phyloP scores from a whole-genome alignment of 2,888 invertebrate genomes.

The Blera fallax region DNA sequence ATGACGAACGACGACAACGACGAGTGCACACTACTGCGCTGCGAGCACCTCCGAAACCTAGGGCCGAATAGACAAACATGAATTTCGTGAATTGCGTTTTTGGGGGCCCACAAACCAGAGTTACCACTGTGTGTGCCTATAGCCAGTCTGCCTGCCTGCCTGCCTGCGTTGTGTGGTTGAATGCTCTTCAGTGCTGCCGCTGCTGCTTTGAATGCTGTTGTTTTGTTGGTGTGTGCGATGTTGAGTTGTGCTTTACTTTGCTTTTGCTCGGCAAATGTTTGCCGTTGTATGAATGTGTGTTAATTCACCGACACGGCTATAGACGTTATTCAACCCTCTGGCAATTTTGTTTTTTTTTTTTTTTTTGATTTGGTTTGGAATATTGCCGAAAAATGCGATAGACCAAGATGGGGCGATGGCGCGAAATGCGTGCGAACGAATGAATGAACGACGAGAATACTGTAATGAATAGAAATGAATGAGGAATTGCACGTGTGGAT shows the following conservation, averaged over 20 bases:
- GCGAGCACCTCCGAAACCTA: conserved; percentile 82
- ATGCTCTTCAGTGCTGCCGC: conserved; percentile 65
- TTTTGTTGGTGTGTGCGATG: conserved; percentile 24
- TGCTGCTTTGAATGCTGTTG: conserved; percentile 56
- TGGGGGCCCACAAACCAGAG: conserved; percentile 77
- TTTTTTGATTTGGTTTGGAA: conserved; percentile 31
- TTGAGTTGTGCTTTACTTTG: conserved; percentile 26
- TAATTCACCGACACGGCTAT: conserved; percentile 44
- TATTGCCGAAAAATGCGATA: conserved; percentile 75
- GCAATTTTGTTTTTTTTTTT: conserved; percentile 38
- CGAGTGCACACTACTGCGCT: conserved; percentile 81
- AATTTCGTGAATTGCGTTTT: conserved; percentile 82
- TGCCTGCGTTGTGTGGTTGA: conserved; percentile 64
- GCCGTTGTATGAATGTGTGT: conserved; percentile 33
- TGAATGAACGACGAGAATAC: conserved; percentile 65
- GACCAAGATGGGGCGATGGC: conserved; percentile 76
- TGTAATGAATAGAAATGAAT: conserved; percentile 64
- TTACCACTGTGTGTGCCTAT: conserved; percentile 69
- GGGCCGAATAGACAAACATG: conserved; percentile 82
- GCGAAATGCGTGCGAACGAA: conserved; percentile 76
- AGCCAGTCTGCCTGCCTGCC: conserved; percentile 42
- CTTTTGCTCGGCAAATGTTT: conserved; percentile 11
- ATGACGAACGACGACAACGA: conserved; percentile 72
- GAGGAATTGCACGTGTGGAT: conserved; percentile 66
- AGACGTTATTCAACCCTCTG: conserved; percentile 59